Evolutionary conservation across 2,888 invertebrate species (phyloP), one percentile per base, ranked within the genome.

Genomic region (Tetramorium bicarinatum): DNA sequence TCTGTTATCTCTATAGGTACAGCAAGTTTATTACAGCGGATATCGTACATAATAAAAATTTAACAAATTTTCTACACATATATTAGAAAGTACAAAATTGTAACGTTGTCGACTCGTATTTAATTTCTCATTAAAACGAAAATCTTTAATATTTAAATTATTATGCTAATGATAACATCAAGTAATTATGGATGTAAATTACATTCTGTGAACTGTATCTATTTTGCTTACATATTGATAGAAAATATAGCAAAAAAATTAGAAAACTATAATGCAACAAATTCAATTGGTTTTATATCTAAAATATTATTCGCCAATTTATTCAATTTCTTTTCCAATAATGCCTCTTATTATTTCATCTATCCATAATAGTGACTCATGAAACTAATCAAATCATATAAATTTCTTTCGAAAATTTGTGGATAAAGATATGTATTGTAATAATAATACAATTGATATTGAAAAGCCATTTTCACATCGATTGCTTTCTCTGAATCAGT

Each of bases 1-100:
- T 76, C 49, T 66, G 52, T 29, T 29, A 66, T 77, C 75, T 79
- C 56, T 69, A 34, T 34, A 34, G 29, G 75, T 80, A 82, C 75
- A 29, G 38, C 18, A 38, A 76, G 76, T 38, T 76, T 49, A 52
- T 66, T 76, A 52, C 38, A 52, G 13, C 21, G 34, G 15, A 47
- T 41, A 74, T 6, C 6, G 3, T 47, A 34, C 7, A 38, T 49
- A 76, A 34, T 8, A 18, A 76, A 49, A 38, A 34, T 66, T 61
- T 64, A 21, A 49, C 38, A 25, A 76, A 49, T 49, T 25, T 52
- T 76, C 47, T 34, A 13, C 15, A 25, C 4, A 8, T 8, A 7
- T 29, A 29, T 21, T 21, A 54, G 9, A 62, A 47, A n/a, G 29
- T 47, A 21, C 2, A 11, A 44, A 9, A 64, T 72, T 56, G 49